Percentiles rank a stretch among this genome's conserved stretches.
phyloP scores from a whole-genome alignment of 2,888 invertebrate genomes.

The Calephelis perditalis region DNA sequence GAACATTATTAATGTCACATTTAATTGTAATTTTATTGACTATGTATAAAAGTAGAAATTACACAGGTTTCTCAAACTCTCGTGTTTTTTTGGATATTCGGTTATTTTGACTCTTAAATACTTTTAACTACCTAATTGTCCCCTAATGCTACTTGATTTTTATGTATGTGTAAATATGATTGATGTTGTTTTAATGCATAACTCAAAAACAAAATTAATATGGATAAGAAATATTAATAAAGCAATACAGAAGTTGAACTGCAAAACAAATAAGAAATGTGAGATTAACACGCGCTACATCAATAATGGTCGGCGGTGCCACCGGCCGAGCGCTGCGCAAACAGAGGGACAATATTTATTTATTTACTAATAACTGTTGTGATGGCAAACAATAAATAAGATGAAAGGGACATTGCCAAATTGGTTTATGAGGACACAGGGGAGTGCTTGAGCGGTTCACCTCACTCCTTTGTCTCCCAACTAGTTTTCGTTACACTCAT shows the following conservation, averaged over 20 bases:
- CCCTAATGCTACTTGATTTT: too few species aligned
- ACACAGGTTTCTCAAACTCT: too few species aligned
- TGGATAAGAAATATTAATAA: conserved; percentile 13
- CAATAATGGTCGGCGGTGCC: conserved; percentile 63
- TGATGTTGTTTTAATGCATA: background rate
- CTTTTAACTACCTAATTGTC: too few species aligned
- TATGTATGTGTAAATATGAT: too few species aligned
- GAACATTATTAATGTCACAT: too few species aligned
- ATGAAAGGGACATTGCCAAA: conserved; percentile 67
- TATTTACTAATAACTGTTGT: conserved; percentile 69
- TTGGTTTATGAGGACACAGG: conserved; percentile 69
- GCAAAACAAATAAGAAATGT: conserved; percentile 44
- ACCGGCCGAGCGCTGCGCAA: conserved; percentile 56
- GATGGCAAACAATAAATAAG: conserved; percentile 68
- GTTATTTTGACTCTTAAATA: too few species aligned
- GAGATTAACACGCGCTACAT: conserved; percentile 53
- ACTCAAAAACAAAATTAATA: background rate
- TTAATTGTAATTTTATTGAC: too few species aligned
- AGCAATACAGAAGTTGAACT: conserved; percentile 38
- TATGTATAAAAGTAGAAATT: too few species aligned
- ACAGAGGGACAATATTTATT: conserved; percentile 72
- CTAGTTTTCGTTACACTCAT: too few species aligned
- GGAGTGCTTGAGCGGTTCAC: conserved; percentile 42
- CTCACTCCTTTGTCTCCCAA: background rate
- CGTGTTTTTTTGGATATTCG: too few species aligned